phyloP scores from a whole-genome alignment of 1,140 invertebrate genomes.

The Augochlora pura region DNA sequence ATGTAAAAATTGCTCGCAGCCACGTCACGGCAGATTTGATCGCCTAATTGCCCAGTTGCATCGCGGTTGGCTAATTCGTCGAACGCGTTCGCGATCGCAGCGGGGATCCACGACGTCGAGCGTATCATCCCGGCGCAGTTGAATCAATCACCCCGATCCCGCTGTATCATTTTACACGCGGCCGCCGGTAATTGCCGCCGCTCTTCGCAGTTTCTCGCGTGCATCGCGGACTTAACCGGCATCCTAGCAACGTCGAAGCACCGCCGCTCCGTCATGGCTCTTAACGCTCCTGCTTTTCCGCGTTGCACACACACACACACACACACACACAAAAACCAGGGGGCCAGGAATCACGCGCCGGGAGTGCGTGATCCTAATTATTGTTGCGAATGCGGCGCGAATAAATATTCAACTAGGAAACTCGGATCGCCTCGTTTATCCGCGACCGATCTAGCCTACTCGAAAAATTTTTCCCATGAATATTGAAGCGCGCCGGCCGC shows the following conservation, averaged over 20 bases:
- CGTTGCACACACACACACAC: too few relatives aligned
- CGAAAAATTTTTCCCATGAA: background rate
- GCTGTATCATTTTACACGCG: background rate
- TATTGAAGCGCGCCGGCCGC: too few relatives aligned
- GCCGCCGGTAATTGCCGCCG: background rate
- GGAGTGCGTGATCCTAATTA: constrained; percentile 4
- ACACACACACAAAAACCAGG: too few relatives aligned
- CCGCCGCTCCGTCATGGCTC: constrained; percentile 32
- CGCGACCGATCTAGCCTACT: background rate
- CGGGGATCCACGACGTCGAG: too few relatives aligned
- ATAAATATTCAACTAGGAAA: background rate
- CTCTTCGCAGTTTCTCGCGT: background rate
- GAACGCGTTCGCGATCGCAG: too few relatives aligned
- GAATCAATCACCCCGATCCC: background rate
- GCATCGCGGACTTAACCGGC: too few relatives aligned
- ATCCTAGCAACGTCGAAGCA: too few relatives aligned
- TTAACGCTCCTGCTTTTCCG: constrained; percentile 42
- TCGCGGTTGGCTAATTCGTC: too few relatives aligned
- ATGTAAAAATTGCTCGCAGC: too few relatives aligned
- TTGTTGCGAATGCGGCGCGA: background rate
- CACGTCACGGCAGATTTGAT: too few relatives aligned
- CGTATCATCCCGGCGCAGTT: background rate
- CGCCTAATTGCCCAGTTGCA: too few relatives aligned
- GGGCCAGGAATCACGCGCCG: constrained; percentile 12
- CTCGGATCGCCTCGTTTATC: background rate